phyloP scores from a whole-genome alignment of 2,113 vertebrate genomes.

The Alosa alosa region DNA sequence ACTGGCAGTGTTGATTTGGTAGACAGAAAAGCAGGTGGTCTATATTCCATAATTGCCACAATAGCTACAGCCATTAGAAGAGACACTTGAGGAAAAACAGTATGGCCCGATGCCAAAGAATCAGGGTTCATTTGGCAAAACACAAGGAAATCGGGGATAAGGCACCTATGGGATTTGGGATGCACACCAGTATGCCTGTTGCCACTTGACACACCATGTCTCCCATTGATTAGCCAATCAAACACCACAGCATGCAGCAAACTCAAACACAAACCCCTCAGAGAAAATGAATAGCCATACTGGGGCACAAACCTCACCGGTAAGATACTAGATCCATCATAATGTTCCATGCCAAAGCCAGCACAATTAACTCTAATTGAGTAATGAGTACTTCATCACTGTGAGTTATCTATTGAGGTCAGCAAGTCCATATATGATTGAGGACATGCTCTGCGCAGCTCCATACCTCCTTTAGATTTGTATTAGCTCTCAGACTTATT shows the following conservation, averaged over 20 bases:
- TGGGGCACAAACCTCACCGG: neutral
- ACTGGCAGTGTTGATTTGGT: neutral
- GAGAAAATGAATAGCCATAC: neutral
- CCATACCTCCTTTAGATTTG: neutral
- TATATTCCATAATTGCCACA: neutral
- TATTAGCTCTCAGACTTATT: neutral
- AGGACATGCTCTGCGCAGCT: neutral
- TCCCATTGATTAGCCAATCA: neutral
- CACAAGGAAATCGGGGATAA: neutral
- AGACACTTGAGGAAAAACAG: too few relatives aligned
- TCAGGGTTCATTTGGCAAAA: too few relatives aligned
- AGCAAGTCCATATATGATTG: neutral
- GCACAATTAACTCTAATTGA: neutral
- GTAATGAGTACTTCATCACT: neutral
- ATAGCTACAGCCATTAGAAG: neutral
- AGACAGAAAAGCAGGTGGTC: neutral
- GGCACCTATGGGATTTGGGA: neutral
- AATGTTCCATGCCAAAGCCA: neutral
- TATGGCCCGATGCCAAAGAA: too few relatives aligned
- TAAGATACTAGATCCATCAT: neutral
- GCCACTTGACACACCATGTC: neutral
- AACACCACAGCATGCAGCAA: neutral
- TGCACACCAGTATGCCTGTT: neutral
- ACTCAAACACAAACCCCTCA: neutral
- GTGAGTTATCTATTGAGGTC: constrained; percentile 3